Conservation (phyloP, 1,140 invertebrate genomes). For the Gonioctena quinquepunctata region DNA sequence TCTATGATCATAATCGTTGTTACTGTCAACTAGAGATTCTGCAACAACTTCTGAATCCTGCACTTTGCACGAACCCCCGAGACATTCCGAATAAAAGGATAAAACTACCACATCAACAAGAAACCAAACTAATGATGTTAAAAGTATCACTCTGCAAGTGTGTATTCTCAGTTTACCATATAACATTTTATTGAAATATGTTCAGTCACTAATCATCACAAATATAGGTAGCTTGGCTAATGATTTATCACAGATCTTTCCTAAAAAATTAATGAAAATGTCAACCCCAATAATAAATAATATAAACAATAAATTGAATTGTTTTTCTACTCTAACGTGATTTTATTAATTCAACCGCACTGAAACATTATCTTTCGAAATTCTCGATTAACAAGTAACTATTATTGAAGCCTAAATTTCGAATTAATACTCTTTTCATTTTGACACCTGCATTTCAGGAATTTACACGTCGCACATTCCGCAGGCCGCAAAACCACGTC, state of each 20-base stretch:
- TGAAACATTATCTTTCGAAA: no score
- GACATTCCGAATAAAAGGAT: slow-evolving; percentile 92
- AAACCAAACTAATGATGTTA: slow-evolving; percentile 95
- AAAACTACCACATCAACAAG: slow-evolving; percentile 88
- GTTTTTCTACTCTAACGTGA: no score
- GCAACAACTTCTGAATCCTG: slow-evolving; percentile 56
- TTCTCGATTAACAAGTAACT: no score
- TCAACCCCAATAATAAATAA: no score
- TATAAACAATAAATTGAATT: no score
- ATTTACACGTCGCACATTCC: no score
- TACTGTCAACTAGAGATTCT: slow-evolving; percentile 10
- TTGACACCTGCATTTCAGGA: no score
- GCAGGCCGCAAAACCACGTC: no score
- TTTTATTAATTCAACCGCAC: no score
- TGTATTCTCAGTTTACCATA: slow-evolving; percentile 86
- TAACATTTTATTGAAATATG: slow-evolving; percentile 66
- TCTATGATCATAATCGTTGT: slow-evolving; percentile 20
- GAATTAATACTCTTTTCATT: no score
- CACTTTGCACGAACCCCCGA: slow-evolving; percentile 71
- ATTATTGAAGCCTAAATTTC: no score
- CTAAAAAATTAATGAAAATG: no score
- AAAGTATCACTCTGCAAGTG: slow-evolving; percentile 90
- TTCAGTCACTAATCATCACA: neutral
- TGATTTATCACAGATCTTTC: slow-evolving; percentile 6
- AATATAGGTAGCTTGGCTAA: neutral